These are phyloP conservation scores for Pollenia griseotomentosa DNA, from an alignment of 2,888 invertebrate genomes.

Conservation along the genomic window DNA sequence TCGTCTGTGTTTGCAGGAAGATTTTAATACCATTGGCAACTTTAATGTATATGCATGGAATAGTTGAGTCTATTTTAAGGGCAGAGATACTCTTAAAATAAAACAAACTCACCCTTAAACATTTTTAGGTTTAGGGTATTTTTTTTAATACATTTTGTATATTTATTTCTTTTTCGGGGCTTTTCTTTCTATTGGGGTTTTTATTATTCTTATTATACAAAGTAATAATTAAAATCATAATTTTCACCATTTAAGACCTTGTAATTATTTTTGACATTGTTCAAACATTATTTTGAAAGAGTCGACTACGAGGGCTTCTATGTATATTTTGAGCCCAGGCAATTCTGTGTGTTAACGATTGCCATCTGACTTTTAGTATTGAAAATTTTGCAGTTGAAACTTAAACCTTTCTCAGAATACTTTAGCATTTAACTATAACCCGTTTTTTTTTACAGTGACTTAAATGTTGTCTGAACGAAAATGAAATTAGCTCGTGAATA, in stretches of 20 bases:
- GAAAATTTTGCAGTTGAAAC: too few relatives aligned
- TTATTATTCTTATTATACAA: conserved; percentile 36
- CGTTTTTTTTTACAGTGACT: too few relatives aligned
- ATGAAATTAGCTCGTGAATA: too few relatives aligned
- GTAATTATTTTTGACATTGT: conserved; percentile 82
- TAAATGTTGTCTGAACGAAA: too few relatives aligned
- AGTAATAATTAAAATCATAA: conserved; percentile 83
- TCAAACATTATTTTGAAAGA: conserved; percentile 72
- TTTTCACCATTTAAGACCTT: conserved; percentile 82
- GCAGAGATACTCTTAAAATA: neutral
- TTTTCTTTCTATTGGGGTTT: conserved; percentile 40
- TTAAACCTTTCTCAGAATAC: too few relatives aligned
- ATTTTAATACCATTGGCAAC: conserved; percentile 23
- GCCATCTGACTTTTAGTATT: too few relatives aligned
- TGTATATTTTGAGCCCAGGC: too few relatives aligned
- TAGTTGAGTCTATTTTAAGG: neutral
- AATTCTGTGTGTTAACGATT: too few relatives aligned
- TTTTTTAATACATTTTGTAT: conserved; percentile 1
- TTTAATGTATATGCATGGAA: conserved; percentile 17
- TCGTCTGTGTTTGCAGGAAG: neutral
- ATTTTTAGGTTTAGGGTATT: neutral
- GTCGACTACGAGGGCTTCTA: conserved; percentile 10
- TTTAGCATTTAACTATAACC: too few relatives aligned
- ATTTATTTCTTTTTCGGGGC: conserved; percentile 28
- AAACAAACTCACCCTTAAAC: conserved; percentile 32